A percentile compares a stretch with the other conserved stretches of the same genome.
phyloP scores from a whole-genome alignment of 2,113 vertebrate species.

The Ctenodactylus gundi region DNA sequence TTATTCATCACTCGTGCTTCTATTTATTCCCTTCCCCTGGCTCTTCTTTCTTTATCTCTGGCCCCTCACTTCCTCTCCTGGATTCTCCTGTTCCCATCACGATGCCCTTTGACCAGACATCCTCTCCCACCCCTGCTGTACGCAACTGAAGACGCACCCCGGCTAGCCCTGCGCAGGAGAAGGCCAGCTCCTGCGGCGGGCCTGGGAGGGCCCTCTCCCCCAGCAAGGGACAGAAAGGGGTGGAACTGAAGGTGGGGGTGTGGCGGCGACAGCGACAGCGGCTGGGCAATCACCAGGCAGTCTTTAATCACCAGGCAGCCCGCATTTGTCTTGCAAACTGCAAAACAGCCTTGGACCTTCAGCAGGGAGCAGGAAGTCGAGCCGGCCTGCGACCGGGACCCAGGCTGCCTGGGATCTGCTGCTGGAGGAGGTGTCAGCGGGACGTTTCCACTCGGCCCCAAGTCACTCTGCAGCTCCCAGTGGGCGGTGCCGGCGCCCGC shows the following conservation, averaged over 20 bases:
- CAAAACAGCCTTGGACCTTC: neutral
- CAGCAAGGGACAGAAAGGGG: neutral
- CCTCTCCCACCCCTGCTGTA: neutral
- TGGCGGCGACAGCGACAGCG: neutral
- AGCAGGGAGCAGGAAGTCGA: neutral
- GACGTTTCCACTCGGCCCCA: conserved; percentile 32
- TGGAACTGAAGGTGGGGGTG: conserved; percentile 27
- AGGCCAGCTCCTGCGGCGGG: no score
- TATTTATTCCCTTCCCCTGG: conserved; percentile 34
- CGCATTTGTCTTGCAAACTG: neutral
- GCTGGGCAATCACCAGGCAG: no score
- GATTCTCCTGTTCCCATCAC: conserved; percentile 63
- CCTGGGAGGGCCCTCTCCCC: neutral
- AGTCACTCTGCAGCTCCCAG: conserved; percentile 12
- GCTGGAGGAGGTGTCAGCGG: neutral
- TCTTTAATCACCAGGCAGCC: neutral
- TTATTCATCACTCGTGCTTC: conserved; percentile 18
- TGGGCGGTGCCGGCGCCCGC: neutral
- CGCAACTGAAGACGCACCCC: neutral
- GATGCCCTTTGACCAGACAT: conserved; percentile 72
- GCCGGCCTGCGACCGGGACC: neutral
- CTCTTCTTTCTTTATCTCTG: conserved; percentile 62
- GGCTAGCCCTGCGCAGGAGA: no score
- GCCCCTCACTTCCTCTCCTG: conserved; percentile 66
- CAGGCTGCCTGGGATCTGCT: neutral